phyloP scores from a whole-genome alignment of 2,888 invertebrate species.

The Cosmia trapezina region DNA sequence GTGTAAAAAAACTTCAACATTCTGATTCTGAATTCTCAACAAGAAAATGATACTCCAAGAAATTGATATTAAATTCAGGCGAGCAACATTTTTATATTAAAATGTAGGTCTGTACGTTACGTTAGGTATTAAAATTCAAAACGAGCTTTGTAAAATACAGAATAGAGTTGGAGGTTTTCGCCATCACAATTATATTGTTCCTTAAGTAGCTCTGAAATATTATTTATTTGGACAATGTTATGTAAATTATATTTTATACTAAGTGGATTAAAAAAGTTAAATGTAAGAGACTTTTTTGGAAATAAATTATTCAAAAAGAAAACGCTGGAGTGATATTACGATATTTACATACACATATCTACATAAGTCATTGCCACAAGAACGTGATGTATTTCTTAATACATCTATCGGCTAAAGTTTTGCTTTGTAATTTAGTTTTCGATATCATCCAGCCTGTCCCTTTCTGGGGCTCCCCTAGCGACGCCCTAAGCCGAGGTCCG shows the following conservation, averaged over 20 bases:
- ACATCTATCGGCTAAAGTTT: background rate
- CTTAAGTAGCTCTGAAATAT: slow-evolving; percentile 23
- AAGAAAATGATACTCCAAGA: background rate
- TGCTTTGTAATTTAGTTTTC: no score
- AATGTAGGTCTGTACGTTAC: slow-evolving; percentile 2
- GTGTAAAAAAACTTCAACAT: background rate
- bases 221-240: slow-evolving; percentile 31
- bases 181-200: slow-evolving; percentile 36
- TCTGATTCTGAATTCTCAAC: slow-evolving; percentile 4
- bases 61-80: slow-evolving; percentile 9
- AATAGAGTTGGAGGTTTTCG: slow-evolving; percentile 16
- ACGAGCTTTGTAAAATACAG: slow-evolving; percentile 29
- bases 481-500: no score
- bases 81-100: slow-evolving; percentile 11
- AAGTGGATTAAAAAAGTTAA: slow-evolving; percentile 25
- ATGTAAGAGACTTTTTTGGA: background rate
- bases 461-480: no score
- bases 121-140: slow-evolving; percentile 39
- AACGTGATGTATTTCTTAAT: slow-evolving; percentile 6
- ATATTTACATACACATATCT: slow-evolving; percentile 1
- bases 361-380: background rate
- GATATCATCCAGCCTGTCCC: no score
- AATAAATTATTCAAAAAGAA: background rate
- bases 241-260: slow-evolving; percentile 11
- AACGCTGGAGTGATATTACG: background rate